Percentiles rank a stretch among this genome's conserved stretches.
Evolutionary conservation across 2,888 invertebrate species (phyloP).

Genomic region (Pollenia angustigena): DNA sequence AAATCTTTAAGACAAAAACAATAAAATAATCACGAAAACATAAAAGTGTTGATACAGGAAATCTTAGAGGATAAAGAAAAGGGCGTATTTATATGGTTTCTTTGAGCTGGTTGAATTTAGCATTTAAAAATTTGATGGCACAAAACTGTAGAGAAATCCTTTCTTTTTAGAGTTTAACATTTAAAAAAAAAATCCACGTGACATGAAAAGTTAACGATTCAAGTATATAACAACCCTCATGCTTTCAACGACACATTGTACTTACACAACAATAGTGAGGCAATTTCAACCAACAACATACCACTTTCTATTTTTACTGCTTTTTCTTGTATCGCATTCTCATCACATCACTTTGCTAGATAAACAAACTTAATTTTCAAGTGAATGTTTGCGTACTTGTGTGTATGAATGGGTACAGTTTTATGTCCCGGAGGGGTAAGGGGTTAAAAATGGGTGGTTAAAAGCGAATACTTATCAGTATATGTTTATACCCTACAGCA

Average conservation of each 20-base stretch:
- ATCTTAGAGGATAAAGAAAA: not conserved
- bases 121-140: not conserved
- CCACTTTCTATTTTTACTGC: not conserved
- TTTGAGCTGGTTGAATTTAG: not conserved
- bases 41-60: not conserved
- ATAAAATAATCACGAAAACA: constrained; percentile 46
- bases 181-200: constrained; percentile 22
- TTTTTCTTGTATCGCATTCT: constrained; percentile 1
- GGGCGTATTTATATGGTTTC: constrained; percentile 4
- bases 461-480: constrained; percentile 2
- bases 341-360: constrained; percentile 38
- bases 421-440: not conserved
- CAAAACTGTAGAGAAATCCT: not conserved
- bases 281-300: not conserved
- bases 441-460: not conserved
- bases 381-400: constrained; percentile 1
- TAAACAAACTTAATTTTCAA: constrained; percentile 62
- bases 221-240: too few relatives aligned
- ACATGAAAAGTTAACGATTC: constrained; percentile 37
- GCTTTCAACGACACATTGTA: not conserved
- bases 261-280: not conserved
- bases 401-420: not conserved
- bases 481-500: not conserved
- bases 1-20: constrained; percentile 45
- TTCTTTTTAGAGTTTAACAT: constrained; percentile 19